A percentile compares a stretch with the other conserved stretches of the same genome.
Evolutionary conservation across 1,140 invertebrate species (phyloP).

Genomic region (Vollenhovia emeryi): DNA sequence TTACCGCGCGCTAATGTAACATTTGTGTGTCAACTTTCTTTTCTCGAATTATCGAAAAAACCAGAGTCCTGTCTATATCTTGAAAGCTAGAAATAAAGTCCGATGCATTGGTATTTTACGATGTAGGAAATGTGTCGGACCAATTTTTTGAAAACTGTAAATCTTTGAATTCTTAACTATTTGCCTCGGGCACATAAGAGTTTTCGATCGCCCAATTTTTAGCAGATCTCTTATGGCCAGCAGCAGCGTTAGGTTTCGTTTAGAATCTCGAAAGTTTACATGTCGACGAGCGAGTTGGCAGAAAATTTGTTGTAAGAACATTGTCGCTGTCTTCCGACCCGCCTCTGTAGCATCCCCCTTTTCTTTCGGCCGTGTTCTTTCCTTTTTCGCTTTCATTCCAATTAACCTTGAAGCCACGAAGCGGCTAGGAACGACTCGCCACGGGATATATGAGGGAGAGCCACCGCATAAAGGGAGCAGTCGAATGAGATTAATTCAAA

Average conservation of each 20-base stretch:
- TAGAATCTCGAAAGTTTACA: background rate
- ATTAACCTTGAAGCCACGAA: constrained; percentile 78
- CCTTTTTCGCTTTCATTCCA: constrained; percentile 75
- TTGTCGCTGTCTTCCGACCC: constrained; percentile 31
- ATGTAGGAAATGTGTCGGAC: no score
- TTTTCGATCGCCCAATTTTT: background rate
- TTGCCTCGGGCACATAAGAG: background rate
- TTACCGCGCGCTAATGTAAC: background rate
- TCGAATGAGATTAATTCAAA: constrained; percentile 81
- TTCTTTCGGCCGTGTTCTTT: constrained; percentile 40
- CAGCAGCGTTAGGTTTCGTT: background rate
- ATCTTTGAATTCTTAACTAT: background rate
- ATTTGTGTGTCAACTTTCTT: background rate
- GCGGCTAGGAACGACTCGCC: constrained; percentile 66
- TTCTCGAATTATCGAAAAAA: background rate
- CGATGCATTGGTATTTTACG: no score
- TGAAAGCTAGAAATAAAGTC: background rate
- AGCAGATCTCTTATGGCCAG: background rate
- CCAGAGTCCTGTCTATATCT: background rate
- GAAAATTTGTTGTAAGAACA: constrained; percentile 17
- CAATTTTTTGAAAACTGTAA: no score
- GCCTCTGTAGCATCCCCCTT: constrained; percentile 25
- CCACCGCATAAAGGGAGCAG: constrained; percentile 76
- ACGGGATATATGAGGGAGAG: constrained; percentile 69
- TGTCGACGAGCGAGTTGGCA: background rate